phyloP scores from a whole-genome alignment of 1,140 invertebrate genomes.

The Centruroides sculpturatus region DNA sequence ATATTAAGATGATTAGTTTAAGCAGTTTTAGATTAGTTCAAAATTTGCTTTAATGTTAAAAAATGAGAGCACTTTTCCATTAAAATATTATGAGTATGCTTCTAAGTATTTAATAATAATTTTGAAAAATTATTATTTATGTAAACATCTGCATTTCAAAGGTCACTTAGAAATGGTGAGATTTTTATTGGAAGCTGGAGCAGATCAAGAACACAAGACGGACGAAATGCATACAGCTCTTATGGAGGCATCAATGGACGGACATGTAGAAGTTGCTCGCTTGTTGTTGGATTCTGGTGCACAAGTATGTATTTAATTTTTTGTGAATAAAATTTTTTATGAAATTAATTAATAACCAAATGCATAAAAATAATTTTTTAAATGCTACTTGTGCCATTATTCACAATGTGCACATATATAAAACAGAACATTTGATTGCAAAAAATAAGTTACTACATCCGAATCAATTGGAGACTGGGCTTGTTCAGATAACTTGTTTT shows the following conservation, averaged over 20 bases:
- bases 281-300: conserved; percentile 90
- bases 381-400: too few relatives aligned
- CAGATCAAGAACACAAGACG: conserved; percentile 93
- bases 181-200: conserved; percentile 81
- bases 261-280: conserved; percentile 89
- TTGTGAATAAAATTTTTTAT: too few relatives aligned
- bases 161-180: conserved; percentile 91
- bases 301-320: conserved; percentile 42
- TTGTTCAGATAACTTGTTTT: too few relatives aligned
- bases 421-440: too few relatives aligned
- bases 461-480: too few relatives aligned
- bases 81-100: neutral
- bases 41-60: neutral
- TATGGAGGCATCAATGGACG: conserved; percentile 99
- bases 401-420: too few relatives aligned
- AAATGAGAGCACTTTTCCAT: neutral
- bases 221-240: conserved; percentile 99
- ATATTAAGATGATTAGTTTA: too few relatives aligned
- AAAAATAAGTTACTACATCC: too few relatives aligned
- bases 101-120: neutral
- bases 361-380: too few relatives aligned
- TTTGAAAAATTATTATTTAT: neutral
- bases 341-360: too few relatives aligned
- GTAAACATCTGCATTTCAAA: conserved; percentile 12
- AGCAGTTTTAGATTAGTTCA: too few relatives aligned